Conservation (phyloP, 2,797 vertebrate genomes). For the Sus cebifrons region DNA sequence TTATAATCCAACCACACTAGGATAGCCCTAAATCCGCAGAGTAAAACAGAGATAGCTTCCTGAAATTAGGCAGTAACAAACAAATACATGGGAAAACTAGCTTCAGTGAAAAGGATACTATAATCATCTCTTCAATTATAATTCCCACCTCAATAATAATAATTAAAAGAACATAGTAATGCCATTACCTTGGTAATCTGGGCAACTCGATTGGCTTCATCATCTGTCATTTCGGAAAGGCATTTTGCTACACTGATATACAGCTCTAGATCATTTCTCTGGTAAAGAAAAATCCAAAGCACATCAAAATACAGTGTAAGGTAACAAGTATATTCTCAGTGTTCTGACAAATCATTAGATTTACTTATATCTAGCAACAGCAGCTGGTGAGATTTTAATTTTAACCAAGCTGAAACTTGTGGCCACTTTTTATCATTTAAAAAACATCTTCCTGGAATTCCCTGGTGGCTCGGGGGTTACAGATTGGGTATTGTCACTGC, state of each 20-base stretch:
- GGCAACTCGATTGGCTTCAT: slow-evolving; percentile 92
- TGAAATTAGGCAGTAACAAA: slow-evolving; percentile 48
- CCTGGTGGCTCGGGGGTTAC: no score
- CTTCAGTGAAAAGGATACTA: neutral
- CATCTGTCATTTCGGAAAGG: slow-evolving; percentile 95
- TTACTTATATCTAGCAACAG: slow-evolving; percentile 1
- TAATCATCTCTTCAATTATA: neutral
- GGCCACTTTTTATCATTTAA: slow-evolving; percentile 7
- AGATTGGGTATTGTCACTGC: no score
- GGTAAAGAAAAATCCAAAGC: slow-evolving; percentile 74
- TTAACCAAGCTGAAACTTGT: slow-evolving; percentile 56
- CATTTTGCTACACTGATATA: slow-evolving; percentile 94
- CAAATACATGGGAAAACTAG: slow-evolving; percentile 23
- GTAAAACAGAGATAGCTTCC: neutral
- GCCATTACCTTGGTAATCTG: slow-evolving; percentile 93
- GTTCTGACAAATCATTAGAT: slow-evolving; percentile 25
- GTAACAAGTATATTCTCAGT: slow-evolving; percentile 17
- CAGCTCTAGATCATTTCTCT: slow-evolving; percentile 93
- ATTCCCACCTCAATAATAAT: neutral
- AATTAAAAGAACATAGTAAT: neutral
- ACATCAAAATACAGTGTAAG: slow-evolving; percentile 33
- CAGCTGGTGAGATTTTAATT: slow-evolving; percentile 48
- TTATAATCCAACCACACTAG: neutral
- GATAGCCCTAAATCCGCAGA: neutral
- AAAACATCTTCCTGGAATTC: neutral